These are phyloP conservation scores for Callosobruchus maculatus DNA, from an alignment of 2,888 invertebrate species.

Conservation along the genomic window DNA sequence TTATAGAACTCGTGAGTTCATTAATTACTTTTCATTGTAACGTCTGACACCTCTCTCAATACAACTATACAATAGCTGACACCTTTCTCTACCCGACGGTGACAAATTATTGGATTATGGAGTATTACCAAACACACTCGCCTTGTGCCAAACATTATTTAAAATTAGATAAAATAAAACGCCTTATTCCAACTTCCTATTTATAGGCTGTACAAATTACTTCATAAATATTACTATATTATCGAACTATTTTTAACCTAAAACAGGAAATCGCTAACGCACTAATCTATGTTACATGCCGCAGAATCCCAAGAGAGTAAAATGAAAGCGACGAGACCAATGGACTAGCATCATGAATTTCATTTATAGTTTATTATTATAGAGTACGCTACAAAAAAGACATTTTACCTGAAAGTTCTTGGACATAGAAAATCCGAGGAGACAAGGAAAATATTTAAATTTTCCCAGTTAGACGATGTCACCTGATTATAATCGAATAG, in stretches of 20 bases:
- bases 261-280: neutral
- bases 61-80: neutral
- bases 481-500: no score
- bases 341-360: no score
- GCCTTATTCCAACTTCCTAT: neutral
- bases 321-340: neutral
- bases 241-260: neutral
- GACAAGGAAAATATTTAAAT: no score
- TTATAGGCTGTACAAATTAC: neutral
- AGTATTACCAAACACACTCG: neutral
- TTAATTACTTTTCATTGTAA: neutral
- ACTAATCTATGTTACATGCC: neutral
- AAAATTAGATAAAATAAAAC: neutral
- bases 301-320: neutral
- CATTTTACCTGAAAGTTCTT: no score
- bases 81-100: neutral
- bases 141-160: neutral
- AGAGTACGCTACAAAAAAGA: no score
- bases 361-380: no score
- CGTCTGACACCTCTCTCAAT: neutral
- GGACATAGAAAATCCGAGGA: no score
- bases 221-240: neutral
- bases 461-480: no score
- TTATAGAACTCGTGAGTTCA: no score
- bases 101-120: neutral